phyloP scores from a whole-genome alignment of 2,888 invertebrate genomes.

The Halocaridina rubra region DNA sequence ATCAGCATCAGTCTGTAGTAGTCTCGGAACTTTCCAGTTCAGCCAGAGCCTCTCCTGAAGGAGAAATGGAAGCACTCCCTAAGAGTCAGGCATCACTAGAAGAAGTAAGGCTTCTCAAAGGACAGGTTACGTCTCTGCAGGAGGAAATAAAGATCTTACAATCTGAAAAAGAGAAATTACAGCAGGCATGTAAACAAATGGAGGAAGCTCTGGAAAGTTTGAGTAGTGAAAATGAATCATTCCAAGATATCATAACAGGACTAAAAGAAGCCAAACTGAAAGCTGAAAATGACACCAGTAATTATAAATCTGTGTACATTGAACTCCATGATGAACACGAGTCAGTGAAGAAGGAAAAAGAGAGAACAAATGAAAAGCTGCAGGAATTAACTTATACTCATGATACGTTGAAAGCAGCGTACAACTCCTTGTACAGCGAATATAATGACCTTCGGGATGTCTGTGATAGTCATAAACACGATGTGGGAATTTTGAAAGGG shows the following conservation, averaged over 20 bases:
- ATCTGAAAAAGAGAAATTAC: slow-evolving; percentile 43
- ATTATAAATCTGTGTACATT: slow-evolving; percentile 54
- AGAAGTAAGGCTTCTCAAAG: slow-evolving; percentile 7
- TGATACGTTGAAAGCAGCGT: slow-evolving; percentile 52
- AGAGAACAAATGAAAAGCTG: slow-evolving; percentile 42
- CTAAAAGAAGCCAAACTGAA: slow-evolving; percentile 45
- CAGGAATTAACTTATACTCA: slow-evolving; percentile 43
- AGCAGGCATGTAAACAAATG: slow-evolving; percentile 20
- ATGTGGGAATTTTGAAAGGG: slow-evolving; percentile 50
- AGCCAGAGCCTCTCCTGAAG: not conserved
- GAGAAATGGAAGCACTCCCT: not conserved
- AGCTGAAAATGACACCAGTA: slow-evolving; percentile 41
- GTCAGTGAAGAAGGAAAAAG: slow-evolving; percentile 49
- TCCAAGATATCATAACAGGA: slow-evolving; percentile 34
- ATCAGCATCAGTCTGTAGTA: slow-evolving; percentile 15
- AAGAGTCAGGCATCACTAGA: not conserved
- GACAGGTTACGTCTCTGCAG: slow-evolving; percentile 23
- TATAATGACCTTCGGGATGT: slow-evolving; percentile 55
- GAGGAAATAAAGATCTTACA: slow-evolving; percentile 30
- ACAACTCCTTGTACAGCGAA: slow-evolving; percentile 57
- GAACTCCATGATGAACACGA: slow-evolving; percentile 56
- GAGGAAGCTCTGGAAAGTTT: slow-evolving; percentile 41
- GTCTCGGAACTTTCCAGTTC: not conserved
- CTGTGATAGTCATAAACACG: slow-evolving; percentile 38
- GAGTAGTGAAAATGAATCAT: slow-evolving; percentile 34